Percentiles rank a stretch among this genome's conserved stretches.
These are phyloP conservation scores for Mormyrus lacerda DNA, from an alignment of 2,113 vertebrate genomes.

Conservation along the genomic window DNA sequence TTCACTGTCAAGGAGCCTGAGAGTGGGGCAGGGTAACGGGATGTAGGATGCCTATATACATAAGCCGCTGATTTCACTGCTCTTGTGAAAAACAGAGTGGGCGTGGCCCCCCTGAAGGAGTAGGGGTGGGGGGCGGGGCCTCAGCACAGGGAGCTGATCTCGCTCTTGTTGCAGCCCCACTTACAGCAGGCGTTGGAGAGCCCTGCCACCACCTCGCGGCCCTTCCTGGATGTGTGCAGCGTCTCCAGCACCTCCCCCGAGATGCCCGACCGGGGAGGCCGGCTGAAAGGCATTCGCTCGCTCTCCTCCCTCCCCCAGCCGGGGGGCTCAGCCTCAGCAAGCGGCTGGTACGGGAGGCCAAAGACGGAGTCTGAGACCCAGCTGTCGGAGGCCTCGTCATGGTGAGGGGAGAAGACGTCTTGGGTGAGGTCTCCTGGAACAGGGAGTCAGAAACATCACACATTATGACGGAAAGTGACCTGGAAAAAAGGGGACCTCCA, in stretches of 20 bases:
- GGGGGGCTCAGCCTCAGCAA: conserved; percentile 24
- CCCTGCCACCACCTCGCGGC: conserved; percentile 61
- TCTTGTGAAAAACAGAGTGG: background rate
- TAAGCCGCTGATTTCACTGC: background rate
- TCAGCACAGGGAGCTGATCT: conserved; percentile 76
- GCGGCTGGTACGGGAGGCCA: conserved; percentile 37
- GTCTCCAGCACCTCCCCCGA: conserved; percentile 56
- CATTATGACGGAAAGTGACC: background rate
- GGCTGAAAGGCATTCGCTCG: conserved; percentile 32
- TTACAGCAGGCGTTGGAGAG: conserved; percentile 74
- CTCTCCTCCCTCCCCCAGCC: conserved; percentile 17
- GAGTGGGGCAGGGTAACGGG: background rate
- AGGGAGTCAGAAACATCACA: background rate
- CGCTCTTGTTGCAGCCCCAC: conserved; percentile 73
- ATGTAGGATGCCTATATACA: background rate
- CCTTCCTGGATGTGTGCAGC: conserved; percentile 51
- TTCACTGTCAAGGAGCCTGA: background rate
- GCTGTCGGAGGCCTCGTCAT: conserved; percentile 39
- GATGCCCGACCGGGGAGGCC: conserved; percentile 44
- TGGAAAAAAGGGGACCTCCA: background rate
- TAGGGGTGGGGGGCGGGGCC: background rate
- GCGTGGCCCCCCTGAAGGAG: background rate
- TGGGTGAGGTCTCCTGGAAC: conserved; percentile 39
- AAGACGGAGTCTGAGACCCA: conserved; percentile 46
- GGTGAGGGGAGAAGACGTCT: conserved; percentile 28